Evolutionary conservation across 2,888 invertebrate genomes (phyloP), one percentile per base, ranked within the genome.

Genomic region (Euspilapteryx auroguttella): DNA sequence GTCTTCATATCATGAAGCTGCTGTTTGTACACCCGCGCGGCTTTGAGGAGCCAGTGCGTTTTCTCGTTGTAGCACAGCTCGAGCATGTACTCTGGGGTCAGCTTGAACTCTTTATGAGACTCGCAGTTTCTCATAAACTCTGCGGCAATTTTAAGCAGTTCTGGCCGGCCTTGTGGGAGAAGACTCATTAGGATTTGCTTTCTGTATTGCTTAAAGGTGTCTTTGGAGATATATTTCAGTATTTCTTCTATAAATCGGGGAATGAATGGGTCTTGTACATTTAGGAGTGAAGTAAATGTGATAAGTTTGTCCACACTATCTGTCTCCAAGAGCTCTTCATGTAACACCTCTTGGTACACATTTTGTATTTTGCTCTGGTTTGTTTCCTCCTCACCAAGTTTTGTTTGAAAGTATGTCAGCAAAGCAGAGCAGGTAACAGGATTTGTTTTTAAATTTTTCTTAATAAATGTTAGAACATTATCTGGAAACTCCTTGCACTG

Each of bases 81-180:
- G 1, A 76, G 48, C 75, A 77, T 77, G 36, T 73, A 65, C 37
- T 76, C 73, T 12, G 77, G 71, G 8, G 73, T 71, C 14, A 76
- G 38, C 42, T 69, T 69, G 34, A 69, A 73, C 37, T 62, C 59
- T 31, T 62, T 69, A 22, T 65, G 63, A 8, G 62, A 53, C 32
- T 69, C 71, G 51, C 58, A 64, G 34, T 49, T 61, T 33, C 66
- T 61, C 43, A 73, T 58, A 2, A 54, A 47, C 22, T 69, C 62
- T 28, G 66, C 54, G 12, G 55, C 45, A 10, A 49, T 35, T 29
- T 49, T 49, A 14, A 75, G 37, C 6, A 75, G 49, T 27, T 65
- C 55, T 23, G 76, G 64, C 28, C 43, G 55, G 3, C 55, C 44
- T 33, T 71, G 65, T 13, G 68, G 57, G 29, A 76, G 50, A 4